These are phyloP conservation scores for Polypedilum pembai DNA, from an alignment of 1,140 invertebrate genomes.

Conservation along the genomic window DNA sequence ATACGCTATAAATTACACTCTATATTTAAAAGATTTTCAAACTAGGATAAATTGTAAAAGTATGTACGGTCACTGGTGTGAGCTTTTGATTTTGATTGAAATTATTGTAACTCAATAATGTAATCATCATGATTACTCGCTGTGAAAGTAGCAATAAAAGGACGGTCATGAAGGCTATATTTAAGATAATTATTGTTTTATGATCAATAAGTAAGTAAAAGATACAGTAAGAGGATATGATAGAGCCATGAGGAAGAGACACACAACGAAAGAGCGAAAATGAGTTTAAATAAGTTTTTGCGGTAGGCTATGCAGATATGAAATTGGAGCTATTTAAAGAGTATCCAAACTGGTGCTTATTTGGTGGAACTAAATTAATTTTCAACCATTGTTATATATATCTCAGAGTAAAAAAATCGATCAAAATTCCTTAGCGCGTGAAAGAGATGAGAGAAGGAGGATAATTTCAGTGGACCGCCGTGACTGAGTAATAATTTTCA, in stretches of 20 bases:
- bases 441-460: neutral
- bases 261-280: neutral
- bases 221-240: neutral
- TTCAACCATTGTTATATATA: neutral
- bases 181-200: neutral
- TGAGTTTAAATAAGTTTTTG: neutral
- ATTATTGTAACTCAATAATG: too few relatives aligned
- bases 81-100: too few relatives aligned
- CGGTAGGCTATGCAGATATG: neutral
- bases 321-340: slow-evolving; percentile 3
- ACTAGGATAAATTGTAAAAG: neutral
- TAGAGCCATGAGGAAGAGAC: neutral
- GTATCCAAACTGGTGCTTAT: neutral
- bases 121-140: too few relatives aligned
- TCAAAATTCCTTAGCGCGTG: neutral
- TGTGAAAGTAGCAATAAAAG: slow-evolving; percentile 17
- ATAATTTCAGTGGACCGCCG: neutral
- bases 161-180: neutral
- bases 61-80: too few relatives aligned
- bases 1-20: neutral
- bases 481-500: slow-evolving; percentile 6
- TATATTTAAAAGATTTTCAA: neutral
- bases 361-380: neutral
- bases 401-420: neutral
- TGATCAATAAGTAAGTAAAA: neutral